A percentile compares a stretch with the other conserved stretches of the same genome.
Evolutionary conservation across 2,113 vertebrate species (phyloP).

Genomic region (Tragelaphus buxtoni): DNA sequence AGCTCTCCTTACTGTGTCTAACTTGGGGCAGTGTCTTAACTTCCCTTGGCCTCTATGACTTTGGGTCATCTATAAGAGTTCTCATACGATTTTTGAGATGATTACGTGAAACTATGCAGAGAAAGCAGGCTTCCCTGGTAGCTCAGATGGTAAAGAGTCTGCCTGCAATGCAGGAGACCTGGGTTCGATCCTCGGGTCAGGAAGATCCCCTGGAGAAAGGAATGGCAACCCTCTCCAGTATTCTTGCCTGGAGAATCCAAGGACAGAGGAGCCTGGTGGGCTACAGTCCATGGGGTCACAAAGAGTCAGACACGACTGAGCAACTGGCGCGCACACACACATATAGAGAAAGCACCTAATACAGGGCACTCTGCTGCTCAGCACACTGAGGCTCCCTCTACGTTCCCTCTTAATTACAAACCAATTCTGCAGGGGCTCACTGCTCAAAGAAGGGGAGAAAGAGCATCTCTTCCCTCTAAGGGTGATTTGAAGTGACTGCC

Average conservation of each 20-base stretch:
- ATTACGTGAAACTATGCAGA: background rate
- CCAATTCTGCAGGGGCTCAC: background rate
- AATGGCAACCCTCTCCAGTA: background rate
- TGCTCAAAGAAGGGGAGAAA: background rate
- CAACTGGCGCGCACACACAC: accelerated
- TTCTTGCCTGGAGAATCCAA: background rate
- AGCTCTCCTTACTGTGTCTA: background rate
- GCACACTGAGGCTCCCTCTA: background rate
- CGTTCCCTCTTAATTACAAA: background rate
- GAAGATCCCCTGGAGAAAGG: background rate
- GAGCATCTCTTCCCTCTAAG: background rate
- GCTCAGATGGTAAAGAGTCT: background rate
- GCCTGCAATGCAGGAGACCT: background rate
- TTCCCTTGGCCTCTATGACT: background rate
- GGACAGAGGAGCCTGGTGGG: background rate
- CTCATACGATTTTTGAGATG: background rate
- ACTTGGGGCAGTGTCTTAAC: background rate
- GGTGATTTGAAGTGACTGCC: background rate
- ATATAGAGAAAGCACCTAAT: background rate
- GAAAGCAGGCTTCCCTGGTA: background rate
- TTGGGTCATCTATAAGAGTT: background rate
- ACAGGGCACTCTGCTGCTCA: background rate
- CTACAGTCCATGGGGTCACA: background rate
- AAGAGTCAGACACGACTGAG: background rate
- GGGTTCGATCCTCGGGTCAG: background rate